Evolutionary conservation across 2,113 vertebrate genomes (phyloP), one percentile per base, ranked within the genome.

Genomic region (Erpornis zantholeuca): DNA sequence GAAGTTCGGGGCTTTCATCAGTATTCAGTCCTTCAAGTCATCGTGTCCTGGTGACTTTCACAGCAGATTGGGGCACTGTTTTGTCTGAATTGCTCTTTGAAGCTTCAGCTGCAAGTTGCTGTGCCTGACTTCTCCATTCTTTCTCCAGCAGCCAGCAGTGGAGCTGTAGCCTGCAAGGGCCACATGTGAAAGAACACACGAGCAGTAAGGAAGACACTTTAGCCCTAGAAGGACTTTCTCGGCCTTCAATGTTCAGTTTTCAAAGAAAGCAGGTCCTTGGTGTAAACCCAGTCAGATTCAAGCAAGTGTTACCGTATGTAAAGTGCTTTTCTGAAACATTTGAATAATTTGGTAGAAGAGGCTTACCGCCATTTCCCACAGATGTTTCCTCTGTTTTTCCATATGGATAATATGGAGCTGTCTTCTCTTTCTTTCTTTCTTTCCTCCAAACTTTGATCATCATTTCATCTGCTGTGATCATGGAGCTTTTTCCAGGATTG

Each of bases 281-380:
- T 81, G 47, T 84, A 93, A 93, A 84, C 31, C 21, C 35, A 75
- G 40, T 52, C 52, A 86, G 78, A 86, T 71, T 94, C 56, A 94
- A 86, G 57, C 56, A 70, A 63, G 10, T 69, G 44, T 86, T 87
- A 50, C 77, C 65, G 45, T 91, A 57, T 82, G 65, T 75, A 82
- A 94, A 94, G 49, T 47, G 49, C 24, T 82, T 86, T 83, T 86
- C 69, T 78, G 52, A 92, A 89, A 68, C 17, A 76, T 76, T 89
- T 92, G 57, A 89, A 72, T 86, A 89, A 94, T 56, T 25, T 94
- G 56, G 71, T 82, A 57, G 36, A 86, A 86, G 73, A 78, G 40
- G 36, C 65, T 94, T 92, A 70, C 82, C 68, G 94, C 64, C 65
- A 70, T n/a, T 94, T 96, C 57, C 66, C 72, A 86, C 92, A 82